Evolutionary conservation across 2,888 invertebrate genomes (phyloP), one percentile per base, ranked within the genome.

Genomic region (Zaprionus obscuricornis): DNA sequence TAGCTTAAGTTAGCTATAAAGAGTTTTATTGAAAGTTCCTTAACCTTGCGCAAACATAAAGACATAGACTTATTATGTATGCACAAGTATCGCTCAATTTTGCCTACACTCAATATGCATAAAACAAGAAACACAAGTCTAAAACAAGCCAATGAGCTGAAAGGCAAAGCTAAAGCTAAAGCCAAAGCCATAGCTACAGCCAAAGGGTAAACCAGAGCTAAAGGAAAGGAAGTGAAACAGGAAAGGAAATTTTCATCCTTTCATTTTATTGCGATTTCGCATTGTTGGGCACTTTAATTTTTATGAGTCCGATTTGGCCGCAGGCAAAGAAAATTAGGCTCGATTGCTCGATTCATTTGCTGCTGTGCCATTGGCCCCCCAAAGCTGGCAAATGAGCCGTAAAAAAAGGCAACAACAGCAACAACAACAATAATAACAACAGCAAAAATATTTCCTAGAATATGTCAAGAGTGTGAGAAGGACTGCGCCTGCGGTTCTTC

Each of bases 331-430:
- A 77, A 86, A 77, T 86, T 68, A 69, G 81, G 50, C 82, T 64
- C 77, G 66, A 84, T 86, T 66, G 78, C 69, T 66, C 79, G 72
- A 85, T 58, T 82, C 66, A 82, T 68, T 71, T 71, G 67, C 43
- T 57, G 29, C 55, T 37, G 4, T 29, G 29, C 46, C 55, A 45
- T 24, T 14, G 42, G 33, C 43, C 17, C 29, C 58, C 50, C 16
- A 47, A 18, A 49, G 63, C 60, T 45, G 57, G 46, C 85, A 86
- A 69, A 86, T 86, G 82, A 74, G 72, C 85, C 86, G 78, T 82
- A 82, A 85, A 86, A n/a, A n/a, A 78, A 56, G 60, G 50, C 58
- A 66, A 24, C 37, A 50, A 24, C 8, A 40, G 11, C 46, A 52
- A 34, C 50, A 34, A 16, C 31, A 60, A 26, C 59, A 22, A 50